Evolutionary conservation across 2,888 invertebrate genomes (phyloP), one percentile per base, ranked within the genome.

Genomic region (Augochlorella aurata): DNA sequence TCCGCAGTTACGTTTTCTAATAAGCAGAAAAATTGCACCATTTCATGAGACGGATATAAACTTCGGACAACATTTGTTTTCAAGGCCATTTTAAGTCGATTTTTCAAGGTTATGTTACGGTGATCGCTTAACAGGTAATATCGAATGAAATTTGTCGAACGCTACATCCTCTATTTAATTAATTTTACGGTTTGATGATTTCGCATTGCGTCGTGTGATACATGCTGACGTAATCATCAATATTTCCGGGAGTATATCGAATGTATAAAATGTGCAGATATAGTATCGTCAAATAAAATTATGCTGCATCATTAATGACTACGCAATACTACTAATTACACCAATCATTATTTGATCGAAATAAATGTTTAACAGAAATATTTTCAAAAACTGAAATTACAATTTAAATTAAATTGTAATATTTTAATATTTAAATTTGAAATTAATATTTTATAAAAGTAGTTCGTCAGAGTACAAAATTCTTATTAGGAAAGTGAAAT

Each of bases 191-290:
- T 44, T n/a, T 29, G 14, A 45, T 49, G 14, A 16, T 52, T 69
- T 73, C 58, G 24, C 50, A 12, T 58, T 58, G 58, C 29, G n/a
- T 12, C 24, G 63, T 52, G 58, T 47, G 61, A 45, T 61, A 8
- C 61, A 24, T 12, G 18, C 10, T 75, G 75, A 79, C 49, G 75
- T 66, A 76, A 79, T 67, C 44, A 45, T 21, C 10, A 66, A 66
- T 71, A 67, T 71, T 79, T 71, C 58, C 49, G n/a, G 4, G 66
- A 70, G 24, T 58, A 44, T 66, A 66, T 66, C 49, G 12, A 18
- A 14, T 12, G 49, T n/a, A 16, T 47, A n/a, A 63, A 10, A 74
- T 8, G 9, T 38, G 38, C 18, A 24, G 29, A 75, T 29, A 70
- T 8, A 45, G 21, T 61, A 45, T 69, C 45, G 69, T 45, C 44